These are phyloP conservation scores for Phalloptychus januarius DNA, from an alignment of 2,797 vertebrate genomes.

Conservation along the genomic window DNA sequence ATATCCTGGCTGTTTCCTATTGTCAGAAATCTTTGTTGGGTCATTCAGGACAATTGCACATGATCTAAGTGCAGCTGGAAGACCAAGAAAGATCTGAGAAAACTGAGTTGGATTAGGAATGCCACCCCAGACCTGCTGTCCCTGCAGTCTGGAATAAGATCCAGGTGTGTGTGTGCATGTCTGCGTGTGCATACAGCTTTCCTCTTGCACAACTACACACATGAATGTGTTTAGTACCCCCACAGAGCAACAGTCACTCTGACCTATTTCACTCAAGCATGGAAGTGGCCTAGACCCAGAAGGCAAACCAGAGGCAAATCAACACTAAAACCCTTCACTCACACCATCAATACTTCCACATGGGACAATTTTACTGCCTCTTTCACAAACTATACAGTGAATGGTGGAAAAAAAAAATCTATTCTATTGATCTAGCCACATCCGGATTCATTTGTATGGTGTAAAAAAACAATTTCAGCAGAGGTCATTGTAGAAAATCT, in stretches of 20 bases:
- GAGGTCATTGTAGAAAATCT: conserved; percentile 27
- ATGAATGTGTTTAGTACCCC: conserved; percentile 54
- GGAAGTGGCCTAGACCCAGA: conserved; percentile 50
- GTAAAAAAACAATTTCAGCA: conserved; percentile 29
- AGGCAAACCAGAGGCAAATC: conserved; percentile 50
- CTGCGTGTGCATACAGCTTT: conserved; percentile 26
- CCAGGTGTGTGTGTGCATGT: conserved; percentile 58
- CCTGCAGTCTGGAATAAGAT: conserved; percentile 62
- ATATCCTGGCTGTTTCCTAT: conserved; percentile 49
- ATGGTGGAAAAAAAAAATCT: conserved; percentile 43
- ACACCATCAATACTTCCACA: conserved; percentile 59
- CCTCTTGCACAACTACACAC: conserved; percentile 17
- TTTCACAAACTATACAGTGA: conserved; percentile 48
- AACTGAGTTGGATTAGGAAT: conserved; percentile 74
- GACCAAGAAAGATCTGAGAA: conserved; percentile 53
- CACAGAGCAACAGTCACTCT: conserved; percentile 58
- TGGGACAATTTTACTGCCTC: conserved; percentile 48
- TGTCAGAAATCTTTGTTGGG: conserved; percentile 69
- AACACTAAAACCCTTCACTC: conserved; percentile 34
- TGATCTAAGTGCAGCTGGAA: conserved; percentile 66
- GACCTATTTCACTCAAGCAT: conserved; percentile 69
- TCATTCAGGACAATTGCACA: conserved; percentile 54
- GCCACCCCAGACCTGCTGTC: conserved; percentile 65
- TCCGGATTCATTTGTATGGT: conserved; percentile 46
- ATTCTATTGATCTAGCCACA: conserved; percentile 58